Evolutionary conservation across 2,113 vertebrate species (phyloP).

Genomic region (Carettochelys insculpta): DNA sequence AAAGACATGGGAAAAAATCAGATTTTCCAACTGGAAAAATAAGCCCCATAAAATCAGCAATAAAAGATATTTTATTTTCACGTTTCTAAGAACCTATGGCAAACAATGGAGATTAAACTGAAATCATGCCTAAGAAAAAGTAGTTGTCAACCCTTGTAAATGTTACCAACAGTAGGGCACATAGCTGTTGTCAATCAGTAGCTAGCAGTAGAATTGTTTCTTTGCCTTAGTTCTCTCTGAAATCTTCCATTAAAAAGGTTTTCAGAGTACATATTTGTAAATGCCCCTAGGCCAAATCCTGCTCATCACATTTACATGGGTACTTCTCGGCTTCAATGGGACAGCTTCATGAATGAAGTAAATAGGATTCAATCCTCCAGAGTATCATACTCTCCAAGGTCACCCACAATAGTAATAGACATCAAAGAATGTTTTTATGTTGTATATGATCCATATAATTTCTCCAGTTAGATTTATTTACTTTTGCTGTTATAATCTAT

Average conservation of each 20-base stretch:
- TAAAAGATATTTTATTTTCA: constrained; percentile 3
- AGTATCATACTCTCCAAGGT: rapidly evolving
- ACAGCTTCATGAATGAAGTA: rapidly evolving
- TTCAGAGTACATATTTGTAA: background rate
- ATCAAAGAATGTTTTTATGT: rapidly evolving
- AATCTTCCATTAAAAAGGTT: constrained; percentile 1
- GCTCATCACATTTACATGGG: background rate
- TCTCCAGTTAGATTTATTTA: background rate
- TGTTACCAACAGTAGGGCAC: background rate
- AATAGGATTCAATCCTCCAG: background rate
- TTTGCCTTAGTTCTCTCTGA: constrained; percentile 17
- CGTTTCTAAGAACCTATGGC: background rate
- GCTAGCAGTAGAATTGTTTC: background rate
- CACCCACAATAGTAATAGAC: constrained; percentile 48
- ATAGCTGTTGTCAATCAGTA: background rate
- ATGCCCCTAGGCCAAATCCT: background rate
- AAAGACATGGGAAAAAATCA: constrained; percentile 10
- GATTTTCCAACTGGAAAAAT: constrained; percentile 29
- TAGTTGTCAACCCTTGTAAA: background rate
- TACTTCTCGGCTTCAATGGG: rapidly evolving
- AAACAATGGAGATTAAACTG: background rate
- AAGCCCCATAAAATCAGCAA: background rate
- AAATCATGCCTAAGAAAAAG: background rate
- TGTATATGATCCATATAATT: background rate
- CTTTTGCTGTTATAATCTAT: background rate